Evolutionary conservation across 2,113 vertebrate species (phyloP), one percentile per base, ranked within the genome.

Genomic region (Motacilla tschutschensis): DNA sequence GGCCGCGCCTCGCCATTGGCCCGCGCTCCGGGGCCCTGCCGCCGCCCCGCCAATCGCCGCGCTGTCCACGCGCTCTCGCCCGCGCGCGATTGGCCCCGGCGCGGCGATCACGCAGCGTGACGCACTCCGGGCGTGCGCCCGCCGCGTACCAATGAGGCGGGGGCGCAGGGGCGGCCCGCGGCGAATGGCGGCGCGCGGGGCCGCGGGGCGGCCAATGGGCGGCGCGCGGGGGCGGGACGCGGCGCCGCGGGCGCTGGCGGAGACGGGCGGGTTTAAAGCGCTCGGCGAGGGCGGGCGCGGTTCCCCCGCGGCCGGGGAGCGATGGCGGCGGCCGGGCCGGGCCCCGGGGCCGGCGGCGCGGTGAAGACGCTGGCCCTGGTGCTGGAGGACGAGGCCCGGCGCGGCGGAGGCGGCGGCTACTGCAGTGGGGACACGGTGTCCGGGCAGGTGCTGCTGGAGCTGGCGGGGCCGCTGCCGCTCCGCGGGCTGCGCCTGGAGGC

Each of bases 41-140:
- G 72, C 53, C 58, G 5, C 0, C 9, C 28, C 9, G 31, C 96
- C 97, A 96, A 96, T 96, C 62, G 55, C 13, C 38, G 55, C 6
- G 48, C 71, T 96, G 95, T 93, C 69, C 97, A 96, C 95, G 96
- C 91, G 89, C 77, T 3, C n/a, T 31, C 2, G 25, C 6, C 38
- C 33, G 31, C 36, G 8, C 1, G 29, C 38, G 43, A 95, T 96
- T 97, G 96, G 95, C 6, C 5, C 35, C 4, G 14, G 14, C 19
- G 64, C 26, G 4, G 64, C 33, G 64, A 66, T 66, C 64, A 66
- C 64, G 64, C 64, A 50, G 46, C 64, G 46, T 66, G 64, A 66
- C 64, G 64, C 64, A 66, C 26, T 66, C 26, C 46, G 64, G 64
- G 64, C 46, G 64, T 66, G 64, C 64, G 46, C 64, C 64, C 33